Evolutionary conservation across 2,797 vertebrate genomes (phyloP), one percentile per base, ranked within the genome.

Genomic region (Bradypodion pumilum): DNA sequence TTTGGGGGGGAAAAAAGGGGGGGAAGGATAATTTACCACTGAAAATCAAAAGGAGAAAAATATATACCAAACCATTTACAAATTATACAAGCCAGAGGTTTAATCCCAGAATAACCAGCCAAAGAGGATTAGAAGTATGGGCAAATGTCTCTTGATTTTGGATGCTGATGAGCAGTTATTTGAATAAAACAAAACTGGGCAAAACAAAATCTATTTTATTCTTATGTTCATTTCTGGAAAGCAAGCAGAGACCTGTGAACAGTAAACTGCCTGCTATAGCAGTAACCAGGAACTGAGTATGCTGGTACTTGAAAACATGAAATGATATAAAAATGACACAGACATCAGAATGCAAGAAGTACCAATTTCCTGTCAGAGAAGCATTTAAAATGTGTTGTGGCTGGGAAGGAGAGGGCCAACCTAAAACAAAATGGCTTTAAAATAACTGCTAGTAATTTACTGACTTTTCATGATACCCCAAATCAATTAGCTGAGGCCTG

Each of bases 31-130:
- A 79, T 82, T 92, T 91, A 91, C 0, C 1, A 85, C 69, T 81
- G 81, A 87, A 91, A 90, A 89, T 9, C 16, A 4, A 37, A 73
- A 80, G 87, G 87, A 83, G 87, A 90, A 35, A 44, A 79, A 37
- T 21, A 66, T 25, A 91, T 84, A 86, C 83, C 84, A 91, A 92
- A 95, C 90, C 75, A 87, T 87, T 87, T 85, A 81, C 40, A 89
- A 90, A 87, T 86, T 93, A 92, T 90, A 92, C 86, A 90, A 88
- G 84, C 89, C 83, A 92, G 86, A 90, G 86, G 89, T 83, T 92
- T 87, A 93, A 89, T 92, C 91, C 91, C 88, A 90, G 84, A 85
- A 86, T 90, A 83, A 88, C 87, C 87, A 25, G 13, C 72, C 90
- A 75, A 77, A 40, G 0, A 77, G 62, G 44, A 35, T 44, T 85